Base-by-base conservation (phyloP, 2,113 vertebrate genomes). In the Gnathonemus echidnorhynchus region DNA sequence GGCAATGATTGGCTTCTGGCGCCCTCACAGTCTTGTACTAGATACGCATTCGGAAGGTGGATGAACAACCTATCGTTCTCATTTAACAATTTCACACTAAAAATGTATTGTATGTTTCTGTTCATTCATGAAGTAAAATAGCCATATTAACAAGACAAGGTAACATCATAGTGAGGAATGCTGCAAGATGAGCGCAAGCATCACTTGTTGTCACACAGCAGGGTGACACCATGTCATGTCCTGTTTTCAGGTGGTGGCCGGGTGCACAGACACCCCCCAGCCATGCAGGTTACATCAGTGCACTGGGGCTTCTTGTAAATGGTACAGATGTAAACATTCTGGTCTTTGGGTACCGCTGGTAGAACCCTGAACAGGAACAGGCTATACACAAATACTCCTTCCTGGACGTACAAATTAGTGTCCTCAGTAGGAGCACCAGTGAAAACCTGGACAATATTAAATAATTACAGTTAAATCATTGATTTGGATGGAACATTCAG, bases 401-500 rank as follows among this genome's bases (percentile, higher is more conserved):
- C 96, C 0, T 96, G 21, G 45, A 84, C 6, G 45, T 17, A 46
- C 7, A 3, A 62, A 62, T n/a, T 62, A 62, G 58, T 27, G 58
- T 62, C 58, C 24, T 62, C 24, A 62, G 58, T 10, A n/a, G 24
- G 24, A 10, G 24, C 58, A 62, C 58, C 24, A 62, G 58, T 27
- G 58, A n/a, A 62, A 62, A n/a, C 24, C 58, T 62, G 58, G 58
- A 10, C 58, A n/a, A 24, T 10, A 62, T 62, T 58, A 58, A 58
- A 58, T 58, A 58, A 24, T 58, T 58, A 24, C 1, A n/a, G 21
- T 8, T 58, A 58, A 58, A 58, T 97, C 97, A 88, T 93, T 96
- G 96, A 97, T 96, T 96, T 97, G 95, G 88, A 93, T 95, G 85
- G 96, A 97, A 91, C 97, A 97, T 50, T 97, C 95, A 21, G 96